Percentiles rank a stretch among this genome's conserved stretches.
These are phyloP conservation scores for Brachionus asplanchnoidis DNA, from an alignment of 1,140 invertebrate genomes.

Conservation along the genomic window DNA sequence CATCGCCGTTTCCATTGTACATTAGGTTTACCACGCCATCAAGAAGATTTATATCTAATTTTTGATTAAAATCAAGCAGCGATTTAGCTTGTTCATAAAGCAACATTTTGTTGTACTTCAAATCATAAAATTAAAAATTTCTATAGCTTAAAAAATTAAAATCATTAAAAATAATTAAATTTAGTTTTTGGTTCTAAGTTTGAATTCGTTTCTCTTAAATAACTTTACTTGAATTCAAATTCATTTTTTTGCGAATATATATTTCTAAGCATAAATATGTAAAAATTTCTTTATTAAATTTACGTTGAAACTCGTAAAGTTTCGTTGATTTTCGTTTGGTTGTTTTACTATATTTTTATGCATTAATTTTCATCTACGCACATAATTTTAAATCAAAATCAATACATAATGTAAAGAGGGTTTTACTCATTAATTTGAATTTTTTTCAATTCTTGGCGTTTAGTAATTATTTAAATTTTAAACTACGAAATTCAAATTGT, in stretches of 20 bases:
- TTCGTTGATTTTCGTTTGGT: constrained; percentile 2
- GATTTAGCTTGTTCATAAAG: constrained; percentile 31
- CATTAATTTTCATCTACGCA: neutral
- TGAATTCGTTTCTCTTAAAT: too few species aligned
- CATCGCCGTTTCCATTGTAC: constrained; percentile 13
- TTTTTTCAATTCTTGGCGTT: neutral
- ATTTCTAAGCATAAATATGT: neutral
- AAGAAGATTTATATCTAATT: constrained; percentile 33
- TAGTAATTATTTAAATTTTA: neutral
- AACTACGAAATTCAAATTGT: neutral
- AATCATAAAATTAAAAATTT: neutral
- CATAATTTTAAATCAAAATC: constrained; percentile 15
- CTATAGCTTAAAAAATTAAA: neutral
- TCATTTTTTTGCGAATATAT: constrained; percentile 23
- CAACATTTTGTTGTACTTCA: neutral
- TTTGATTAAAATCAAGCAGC: constrained; percentile 32
- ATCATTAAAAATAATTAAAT: neutral
- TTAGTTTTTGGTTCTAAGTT: neutral
- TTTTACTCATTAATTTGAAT: neutral
- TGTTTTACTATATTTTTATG: neutral
- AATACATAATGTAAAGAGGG: neutral
- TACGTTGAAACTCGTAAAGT: constrained; percentile 11
- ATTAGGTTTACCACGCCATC: constrained; percentile 34
- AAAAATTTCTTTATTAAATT: neutral
- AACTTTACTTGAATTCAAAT: neutral